Conservation (phyloP, 2,888 invertebrate species). For the Prionchulus punctatus region DNA sequence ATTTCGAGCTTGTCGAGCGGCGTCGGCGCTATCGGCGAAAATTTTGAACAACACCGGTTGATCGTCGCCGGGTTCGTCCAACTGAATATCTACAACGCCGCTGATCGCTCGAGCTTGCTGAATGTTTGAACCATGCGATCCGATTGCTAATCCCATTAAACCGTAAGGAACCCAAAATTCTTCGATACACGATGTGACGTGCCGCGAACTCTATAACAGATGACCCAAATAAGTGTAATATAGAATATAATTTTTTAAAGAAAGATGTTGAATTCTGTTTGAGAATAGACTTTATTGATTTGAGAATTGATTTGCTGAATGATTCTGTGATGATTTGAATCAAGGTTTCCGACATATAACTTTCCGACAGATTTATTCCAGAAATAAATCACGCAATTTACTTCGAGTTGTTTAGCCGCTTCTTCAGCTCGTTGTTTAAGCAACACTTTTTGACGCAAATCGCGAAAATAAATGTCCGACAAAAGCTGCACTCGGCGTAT, state of each 20-base stretch:
- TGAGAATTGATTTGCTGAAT: too few relatives aligned
- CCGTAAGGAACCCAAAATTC: constrained; percentile 89
- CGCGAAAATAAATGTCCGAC: constrained; percentile 82
- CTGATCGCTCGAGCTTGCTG: constrained; percentile 80
- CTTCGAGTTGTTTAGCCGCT: constrained; percentile 77
- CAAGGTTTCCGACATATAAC: too few relatives aligned
- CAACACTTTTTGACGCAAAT: constrained; percentile 49
- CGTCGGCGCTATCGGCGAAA: neutral
- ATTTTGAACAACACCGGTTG: neutral
- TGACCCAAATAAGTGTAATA: neutral
- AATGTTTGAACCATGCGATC: constrained; percentile 89
- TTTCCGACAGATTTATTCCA: too few relatives aligned
- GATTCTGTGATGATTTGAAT: too few relatives aligned
- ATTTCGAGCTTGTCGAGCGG: constrained; percentile 49
- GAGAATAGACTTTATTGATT: too few relatives aligned
- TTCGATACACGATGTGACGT: constrained; percentile 39
- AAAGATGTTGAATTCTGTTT: neutral
- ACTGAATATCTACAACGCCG: constrained; percentile 85
- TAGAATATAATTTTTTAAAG: neutral
- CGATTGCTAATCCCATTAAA: constrained; percentile 95
- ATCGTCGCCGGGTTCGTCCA: constrained; percentile 31
- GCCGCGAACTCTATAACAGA: neutral
- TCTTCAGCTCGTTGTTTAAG: constrained; percentile 88
- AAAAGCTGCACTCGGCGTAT: constrained; percentile 73
- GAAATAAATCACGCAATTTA: too few relatives aligned